phyloP scores from a whole-genome alignment of 2,888 invertebrate genomes.

The Embidobia sp. region DNA sequence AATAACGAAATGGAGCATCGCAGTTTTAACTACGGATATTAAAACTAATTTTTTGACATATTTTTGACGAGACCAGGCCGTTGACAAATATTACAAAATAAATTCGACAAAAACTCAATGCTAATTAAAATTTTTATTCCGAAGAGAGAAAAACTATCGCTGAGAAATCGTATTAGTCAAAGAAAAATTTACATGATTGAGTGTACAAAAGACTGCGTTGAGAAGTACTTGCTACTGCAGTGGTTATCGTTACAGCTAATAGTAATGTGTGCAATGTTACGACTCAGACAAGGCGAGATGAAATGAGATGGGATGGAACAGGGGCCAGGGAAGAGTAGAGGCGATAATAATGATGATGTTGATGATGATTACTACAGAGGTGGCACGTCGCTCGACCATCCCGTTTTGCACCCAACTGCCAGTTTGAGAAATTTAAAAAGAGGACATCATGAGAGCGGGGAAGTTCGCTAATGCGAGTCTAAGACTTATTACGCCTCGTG shows the following conservation, averaged over 20 bases:
- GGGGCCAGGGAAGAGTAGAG: constrained; percentile 69
- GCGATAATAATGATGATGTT: constrained; percentile 80
- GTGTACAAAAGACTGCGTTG: constrained; percentile 62
- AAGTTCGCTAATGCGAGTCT: constrained; percentile 69
- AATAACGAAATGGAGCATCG: too few species aligned
- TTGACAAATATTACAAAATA: too few species aligned
- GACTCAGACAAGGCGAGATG: constrained; percentile 68
- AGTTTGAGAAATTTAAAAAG: constrained; percentile 65
- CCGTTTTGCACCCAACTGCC: constrained; percentile 61
- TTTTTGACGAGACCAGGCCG: too few species aligned
- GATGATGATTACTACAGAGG: constrained; percentile 77
- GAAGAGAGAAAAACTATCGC: constrained; percentile 16
- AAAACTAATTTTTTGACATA: too few species aligned
- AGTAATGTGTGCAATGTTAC: constrained; percentile 69
- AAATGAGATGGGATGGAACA: constrained; percentile 71
- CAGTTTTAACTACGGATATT: too few species aligned
- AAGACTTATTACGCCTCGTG: constrained; percentile 69
- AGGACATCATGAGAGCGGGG: constrained; percentile 60
- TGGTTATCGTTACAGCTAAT: constrained; percentile 75
- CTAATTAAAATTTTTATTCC: constrained; percentile 24
- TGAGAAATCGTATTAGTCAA: constrained; percentile 19
- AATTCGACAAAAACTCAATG: too few species aligned
- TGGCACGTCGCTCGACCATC: constrained; percentile 70
- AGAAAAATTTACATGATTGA: constrained; percentile 54
- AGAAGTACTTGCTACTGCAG: constrained; percentile 73